A percentile compares a stretch with the other conserved stretches of the same genome.
Evolutionary conservation across 2,888 invertebrate genomes (phyloP).

Genomic region (Didymodactylos carnosus): DNA sequence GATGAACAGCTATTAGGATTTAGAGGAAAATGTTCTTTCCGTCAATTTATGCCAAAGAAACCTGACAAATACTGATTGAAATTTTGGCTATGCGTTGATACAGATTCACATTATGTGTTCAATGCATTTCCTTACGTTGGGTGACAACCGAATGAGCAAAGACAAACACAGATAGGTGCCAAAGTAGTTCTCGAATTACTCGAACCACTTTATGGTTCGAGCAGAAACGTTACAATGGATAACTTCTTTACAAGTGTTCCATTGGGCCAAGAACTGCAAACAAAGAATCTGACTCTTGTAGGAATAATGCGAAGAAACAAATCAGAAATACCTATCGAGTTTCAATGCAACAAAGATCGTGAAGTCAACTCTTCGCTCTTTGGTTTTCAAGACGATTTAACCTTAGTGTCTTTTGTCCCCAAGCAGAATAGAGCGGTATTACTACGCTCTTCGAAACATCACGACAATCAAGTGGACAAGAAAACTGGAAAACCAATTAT

Average conservation of each 20-base stretch:
- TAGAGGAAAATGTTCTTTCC: no score
- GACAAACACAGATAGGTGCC: no score
- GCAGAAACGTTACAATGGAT: constrained; percentile 3
- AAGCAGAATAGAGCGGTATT: background rate
- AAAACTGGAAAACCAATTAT: background rate
- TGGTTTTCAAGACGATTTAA: background rate
- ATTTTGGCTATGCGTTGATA: no score
- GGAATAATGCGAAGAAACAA: constrained; percentile 4
- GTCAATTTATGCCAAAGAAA: no score
- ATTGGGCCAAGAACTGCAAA: background rate
- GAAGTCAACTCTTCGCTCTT: background rate
- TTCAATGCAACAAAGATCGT: background rate
- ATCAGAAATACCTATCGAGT: background rate
- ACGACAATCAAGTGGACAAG: background rate
- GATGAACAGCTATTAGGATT: no score
- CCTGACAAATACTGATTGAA: no score
- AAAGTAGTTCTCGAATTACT: background rate
- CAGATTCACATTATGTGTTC: no score
- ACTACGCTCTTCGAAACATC: background rate
- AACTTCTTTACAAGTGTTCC: constrained; percentile 3
- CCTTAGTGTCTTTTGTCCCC: background rate
- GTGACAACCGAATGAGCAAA: no score
- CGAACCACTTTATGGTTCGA: background rate
- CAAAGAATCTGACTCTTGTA: background rate
- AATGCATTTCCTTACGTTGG: no score